Conservation (phyloP, 2,797 vertebrate genomes). For the Tadarida brasiliensis region DNA sequence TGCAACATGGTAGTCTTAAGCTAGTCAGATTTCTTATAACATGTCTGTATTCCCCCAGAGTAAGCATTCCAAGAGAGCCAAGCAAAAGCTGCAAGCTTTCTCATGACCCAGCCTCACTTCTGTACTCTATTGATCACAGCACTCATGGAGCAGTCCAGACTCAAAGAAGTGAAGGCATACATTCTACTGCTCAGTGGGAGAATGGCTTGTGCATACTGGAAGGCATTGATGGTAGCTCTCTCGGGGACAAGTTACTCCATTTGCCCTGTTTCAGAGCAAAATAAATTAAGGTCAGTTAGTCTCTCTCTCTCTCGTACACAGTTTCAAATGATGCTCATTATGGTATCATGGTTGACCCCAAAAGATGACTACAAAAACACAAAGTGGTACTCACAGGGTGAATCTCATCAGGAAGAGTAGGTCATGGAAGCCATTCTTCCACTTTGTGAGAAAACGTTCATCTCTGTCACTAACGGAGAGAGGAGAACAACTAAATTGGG, state of each 20-base stretch:
- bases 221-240: background rate
- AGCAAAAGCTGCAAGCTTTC: background rate
- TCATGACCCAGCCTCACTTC: background rate
- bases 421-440: background rate
- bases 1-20: background rate
- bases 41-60: background rate
- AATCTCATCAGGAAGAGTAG: background rate
- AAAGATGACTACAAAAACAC: slow-evolving; percentile 19
- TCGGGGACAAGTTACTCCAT: background rate
- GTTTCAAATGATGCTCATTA: background rate
- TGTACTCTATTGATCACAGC: background rate
- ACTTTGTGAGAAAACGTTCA: background rate
- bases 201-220: background rate
- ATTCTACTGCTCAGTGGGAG: background rate
- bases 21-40: background rate
- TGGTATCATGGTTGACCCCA: background rate
- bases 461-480: background rate
- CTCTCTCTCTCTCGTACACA: background rate
- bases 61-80: background rate
- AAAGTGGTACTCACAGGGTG: background rate
- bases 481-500: background rate
- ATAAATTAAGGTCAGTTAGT: background rate
- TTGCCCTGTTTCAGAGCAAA: background rate
- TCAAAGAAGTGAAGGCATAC: background rate
- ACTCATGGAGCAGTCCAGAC: background rate